Evolutionary conservation across 2,113 vertebrate genomes (phyloP).

Genomic region (Misgurnus mizolepis): DNA sequence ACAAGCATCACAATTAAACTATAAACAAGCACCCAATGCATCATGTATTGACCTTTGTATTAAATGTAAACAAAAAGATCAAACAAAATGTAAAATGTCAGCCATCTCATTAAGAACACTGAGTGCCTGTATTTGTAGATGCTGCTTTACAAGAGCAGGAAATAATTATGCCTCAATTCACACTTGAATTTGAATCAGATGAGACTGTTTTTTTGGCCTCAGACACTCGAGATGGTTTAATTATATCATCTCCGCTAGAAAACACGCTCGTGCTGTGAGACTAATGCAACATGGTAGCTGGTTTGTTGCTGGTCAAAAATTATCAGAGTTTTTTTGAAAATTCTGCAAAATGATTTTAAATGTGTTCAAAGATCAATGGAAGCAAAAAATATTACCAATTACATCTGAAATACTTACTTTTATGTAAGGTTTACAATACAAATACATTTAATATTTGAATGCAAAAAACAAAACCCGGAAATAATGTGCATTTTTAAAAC

Average conservation of each 20-base stretch:
- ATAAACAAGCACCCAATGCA: background rate
- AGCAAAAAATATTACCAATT: too few species aligned
- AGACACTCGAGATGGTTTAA: background rate
- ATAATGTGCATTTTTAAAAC: too few species aligned
- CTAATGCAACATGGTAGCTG: too few species aligned
- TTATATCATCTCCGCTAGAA: background rate
- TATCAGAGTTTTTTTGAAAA: too few species aligned
- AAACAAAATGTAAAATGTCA: slow-evolving; percentile 5
- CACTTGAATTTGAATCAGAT: background rate
- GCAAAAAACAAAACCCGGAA: too few species aligned
- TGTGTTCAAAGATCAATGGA: too few species aligned
- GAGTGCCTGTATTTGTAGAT: background rate
- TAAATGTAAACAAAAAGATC: slow-evolving; percentile 19
- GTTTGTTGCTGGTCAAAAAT: too few species aligned
- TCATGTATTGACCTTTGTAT: slow-evolving; percentile 10
- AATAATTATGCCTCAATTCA: background rate
- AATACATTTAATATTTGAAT: too few species aligned
- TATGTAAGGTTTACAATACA: too few species aligned
- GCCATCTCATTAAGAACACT: slow-evolving; percentile 10
- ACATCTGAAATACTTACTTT: too few species aligned
- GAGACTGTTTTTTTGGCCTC: background rate
- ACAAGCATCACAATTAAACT: background rate
- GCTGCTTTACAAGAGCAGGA: background rate
- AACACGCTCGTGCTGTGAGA: background rate
- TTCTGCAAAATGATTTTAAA: too few species aligned